Percentiles rank a stretch among this genome's conserved stretches.
Evolutionary conservation across 2,888 invertebrate genomes (phyloP).

Genomic region (Thyatira batis): DNA sequence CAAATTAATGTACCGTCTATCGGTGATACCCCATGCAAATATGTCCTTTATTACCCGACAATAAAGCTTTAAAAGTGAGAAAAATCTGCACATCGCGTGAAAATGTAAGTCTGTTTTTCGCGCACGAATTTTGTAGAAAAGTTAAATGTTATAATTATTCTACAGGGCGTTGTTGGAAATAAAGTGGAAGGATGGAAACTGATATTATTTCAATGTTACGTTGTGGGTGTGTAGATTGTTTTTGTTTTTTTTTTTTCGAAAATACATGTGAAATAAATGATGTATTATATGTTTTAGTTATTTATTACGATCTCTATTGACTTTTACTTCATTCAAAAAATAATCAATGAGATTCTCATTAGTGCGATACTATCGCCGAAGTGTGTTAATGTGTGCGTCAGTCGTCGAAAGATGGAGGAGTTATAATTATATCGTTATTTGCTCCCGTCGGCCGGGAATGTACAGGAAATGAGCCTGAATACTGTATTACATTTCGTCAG

Average conservation of each 20-base stretch:
- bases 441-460: conserved; percentile 31
- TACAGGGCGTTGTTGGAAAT: conserved; percentile 33
- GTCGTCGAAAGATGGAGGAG: conserved; percentile 36
- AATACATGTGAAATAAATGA: no score
- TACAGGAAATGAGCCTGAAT: conserved; percentile 47
- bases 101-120: background rate
- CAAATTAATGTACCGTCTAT: conserved; percentile 9
- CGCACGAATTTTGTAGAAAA: conserved; percentile 32
- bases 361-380: background rate
- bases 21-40: background rate
- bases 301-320: no score
- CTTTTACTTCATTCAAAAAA: background rate
- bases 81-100: background rate
- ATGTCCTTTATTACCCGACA: background rate
- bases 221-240: background rate
- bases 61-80: background rate
- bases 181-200: background rate
- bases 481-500: conserved; percentile 44
- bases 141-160: conserved; percentile 42
- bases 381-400: conserved; percentile 18
- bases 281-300: no score
- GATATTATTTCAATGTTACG: background rate
- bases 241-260: background rate
- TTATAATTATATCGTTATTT: conserved; percentile 61
- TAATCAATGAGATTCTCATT: background rate